Evolutionary conservation across 2,113 vertebrate species (phyloP), one percentile per base, ranked within the genome.

Genomic region (Dromiciops gliroides): DNA sequence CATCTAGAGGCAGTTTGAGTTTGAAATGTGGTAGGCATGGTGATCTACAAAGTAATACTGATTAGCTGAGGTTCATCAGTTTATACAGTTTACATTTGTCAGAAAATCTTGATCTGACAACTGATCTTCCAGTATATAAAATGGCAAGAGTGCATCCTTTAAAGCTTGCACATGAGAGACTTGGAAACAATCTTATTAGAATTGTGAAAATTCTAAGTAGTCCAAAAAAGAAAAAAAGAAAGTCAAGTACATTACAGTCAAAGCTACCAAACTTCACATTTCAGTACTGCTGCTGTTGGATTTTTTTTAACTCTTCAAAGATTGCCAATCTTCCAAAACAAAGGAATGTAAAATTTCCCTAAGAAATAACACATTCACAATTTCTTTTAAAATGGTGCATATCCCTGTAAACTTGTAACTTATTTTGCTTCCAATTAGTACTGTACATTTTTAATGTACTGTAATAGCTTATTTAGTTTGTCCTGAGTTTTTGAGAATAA

Each of bases 201-300:
- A 98, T 93, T 97, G 96, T 95, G 95, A 98, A 97, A 98, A 98
- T 98, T 98, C 98, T 98, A 98, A 98, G 98, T 97, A 98, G 97
- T 97, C 97, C 97, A 98, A 98, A 97, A 98, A 97, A 97, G 95
- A 97, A 96, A 93, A 96, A 98, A 98, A 97, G 95, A 96, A 98
- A 98, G 98, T 99, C 98, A 99, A 99, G 98, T 99, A 99, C 98
- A 98, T 99, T 98, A 99, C 98, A 98, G 98, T 98, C 98, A 99
- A 98, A 98, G 98, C 99, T 99, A 99, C 99, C 99, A 99, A 99
- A 99, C 98, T 99, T 99, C 99, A 99, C 99, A 99, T 99, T 99
- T 99, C 98, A 53, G 92, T 98, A 98, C 98, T 95, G 98, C 98
- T 95, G 67, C 96, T 97, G 67, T 83, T 75, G 60, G 37, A 44